Base-by-base conservation (phyloP, 2,797 vertebrate genomes). In the Yasuhikotakia modesta region DNA sequence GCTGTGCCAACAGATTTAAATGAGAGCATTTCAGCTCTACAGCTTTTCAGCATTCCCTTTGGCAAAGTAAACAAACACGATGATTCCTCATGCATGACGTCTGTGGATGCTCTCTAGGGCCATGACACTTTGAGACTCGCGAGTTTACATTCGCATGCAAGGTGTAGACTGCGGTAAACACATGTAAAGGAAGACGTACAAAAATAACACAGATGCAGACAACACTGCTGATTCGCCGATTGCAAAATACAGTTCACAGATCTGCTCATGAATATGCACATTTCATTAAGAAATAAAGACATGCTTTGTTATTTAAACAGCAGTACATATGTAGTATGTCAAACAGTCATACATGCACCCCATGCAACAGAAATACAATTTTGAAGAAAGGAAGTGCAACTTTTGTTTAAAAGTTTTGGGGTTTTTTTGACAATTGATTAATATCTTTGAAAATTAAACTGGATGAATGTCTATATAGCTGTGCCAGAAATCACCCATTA, bases 1-100 rank as follows among this genome's bases (percentile, higher is more conserved):
- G 66, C 75, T 77, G 66, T 61, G 75, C 66, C 65, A 77, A 70
- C 55, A 77, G 75, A 77, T 77, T 77, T 70, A 61, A 77, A 77
- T 77, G 66, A 70, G 45, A 69, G 53, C 66, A 61, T 77, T 77
- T 77, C 55, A 70, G 66, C 55, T 60, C 55, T 24, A 69, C 11
- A 4, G 65, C 45, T 70, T 57, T 66, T 70, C 30, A 77, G 55
- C 66, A 70, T 77, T 77, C 66, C 66, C 66, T 77, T 70, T 77
- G 46, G 57, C 66, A 13, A 57, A 77, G 57, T 63, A 77, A 70
- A 77, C 66, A 77, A 77, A 70, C 55, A 61, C 1, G 57, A 69
- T 69, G 75, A 70, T 77, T 77, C 55, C 55, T 77, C 43, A 52
- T 8, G 45, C 55, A 70, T 77, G 55, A 77, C 57, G 57, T 77